Conservation (phyloP, 1,140 invertebrate species). For the silkworm (Bombyx mori) region ASM3026992v2 NC_085115.1:10492501-10493000, state of each 20-base stretch:
- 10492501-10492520: too few relatives aligned
- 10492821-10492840: slow-evolving; percentile 32
- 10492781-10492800: slow-evolving; percentile 22
- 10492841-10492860: slow-evolving; percentile 36
- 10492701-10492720: slow-evolving; percentile 16
- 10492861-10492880: slow-evolving; percentile 37
- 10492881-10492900: slow-evolving; percentile 54
- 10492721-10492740: slow-evolving; percentile 19
- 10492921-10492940: slow-evolving; percentile 45
- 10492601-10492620: too few relatives aligned
- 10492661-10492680: too few relatives aligned
- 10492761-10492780: slow-evolving; percentile 22
- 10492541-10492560: too few relatives aligned
- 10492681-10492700: slow-evolving; percentile 1
- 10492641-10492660: too few relatives aligned
- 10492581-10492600: too few relatives aligned
- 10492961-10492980: slow-evolving; percentile 28
- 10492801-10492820: slow-evolving; percentile 37
- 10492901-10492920: slow-evolving; percentile 54
- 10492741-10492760: slow-evolving; percentile 16
- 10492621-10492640: too few relatives aligned
- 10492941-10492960: slow-evolving; percentile 39
- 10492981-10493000: too few relatives aligned
- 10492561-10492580: too few relatives aligned
- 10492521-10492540: too few relatives aligned